A percentile compares a stretch with the other conserved stretches of the same genome.
Evolutionary conservation across 2,113 vertebrate genomes (phyloP).

Genomic region (Mandrillus leucophaeus): DNA sequence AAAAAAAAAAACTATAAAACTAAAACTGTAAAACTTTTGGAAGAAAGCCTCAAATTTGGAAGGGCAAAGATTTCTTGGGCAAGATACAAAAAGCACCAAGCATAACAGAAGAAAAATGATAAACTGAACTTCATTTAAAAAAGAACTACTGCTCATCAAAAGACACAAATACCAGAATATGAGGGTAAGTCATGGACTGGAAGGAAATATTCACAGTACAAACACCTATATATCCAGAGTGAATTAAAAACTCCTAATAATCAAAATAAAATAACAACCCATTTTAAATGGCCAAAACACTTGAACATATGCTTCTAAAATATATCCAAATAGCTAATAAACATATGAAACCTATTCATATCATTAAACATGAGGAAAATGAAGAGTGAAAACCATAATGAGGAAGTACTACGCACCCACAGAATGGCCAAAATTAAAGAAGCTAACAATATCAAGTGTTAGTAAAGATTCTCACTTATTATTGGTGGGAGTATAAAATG

Average conservation of each 20-base stretch:
- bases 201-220: slow-evolving; percentile 14
- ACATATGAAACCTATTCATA: not conserved
- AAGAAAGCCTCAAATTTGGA: slow-evolving; percentile 20
- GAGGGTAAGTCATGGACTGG: not conserved
- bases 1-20: not conserved
- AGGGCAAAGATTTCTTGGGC: not conserved
- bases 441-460: not conserved
- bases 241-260: not conserved
- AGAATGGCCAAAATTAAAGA: slow-evolving; percentile 18
- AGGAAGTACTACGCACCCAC: not conserved
- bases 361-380: slow-evolving; percentile 8
- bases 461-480: not conserved
- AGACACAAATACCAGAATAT: not conserved
- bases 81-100: not conserved
- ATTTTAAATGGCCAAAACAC: not conserved
- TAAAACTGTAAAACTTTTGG: not conserved
- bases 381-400: not conserved
- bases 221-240: not conserved
- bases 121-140: not conserved
- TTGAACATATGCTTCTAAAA: not conserved
- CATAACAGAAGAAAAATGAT: slow-evolving; percentile 5
- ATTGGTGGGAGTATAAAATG: not conserved
- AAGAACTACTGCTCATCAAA: not conserved
- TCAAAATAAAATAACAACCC: not conserved
- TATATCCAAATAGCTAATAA: not conserved